Evolutionary conservation across 2,888 invertebrate species (phyloP).

Genomic region (Phanerotoma sp.): DNA sequence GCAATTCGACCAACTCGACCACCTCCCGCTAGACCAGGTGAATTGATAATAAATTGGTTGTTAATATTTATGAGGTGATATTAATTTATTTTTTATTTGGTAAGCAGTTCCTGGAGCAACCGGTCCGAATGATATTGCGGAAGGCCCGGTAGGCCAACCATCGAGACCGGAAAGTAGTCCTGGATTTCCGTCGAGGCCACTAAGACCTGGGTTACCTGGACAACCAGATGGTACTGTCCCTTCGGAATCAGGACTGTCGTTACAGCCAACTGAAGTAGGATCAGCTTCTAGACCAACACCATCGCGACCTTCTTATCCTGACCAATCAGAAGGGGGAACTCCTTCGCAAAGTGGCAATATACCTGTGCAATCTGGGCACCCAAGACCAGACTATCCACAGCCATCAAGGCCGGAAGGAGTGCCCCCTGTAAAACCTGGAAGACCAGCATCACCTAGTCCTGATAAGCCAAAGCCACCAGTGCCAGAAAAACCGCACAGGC

Average conservation of each 20-base stretch:
- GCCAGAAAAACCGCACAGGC: slow-evolving; percentile 55
- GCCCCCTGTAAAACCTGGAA: not conserved
- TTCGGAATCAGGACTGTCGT: slow-evolving; percentile 4
- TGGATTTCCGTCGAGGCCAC: not conserved
- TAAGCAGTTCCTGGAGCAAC: slow-evolving; percentile 26
- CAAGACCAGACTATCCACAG: too few relatives aligned
- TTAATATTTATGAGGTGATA: too few relatives aligned
- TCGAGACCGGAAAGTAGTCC: slow-evolving; percentile 6
- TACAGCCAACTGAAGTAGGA: slow-evolving; percentile 18
- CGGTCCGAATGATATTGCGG: slow-evolving; percentile 17
- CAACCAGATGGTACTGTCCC: slow-evolving; percentile 2
- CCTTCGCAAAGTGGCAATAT: slow-evolving; percentile 7
- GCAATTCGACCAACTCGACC: slow-evolving; percentile 21
- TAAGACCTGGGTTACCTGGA: too few relatives aligned
- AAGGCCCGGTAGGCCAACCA: too few relatives aligned
- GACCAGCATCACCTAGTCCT: not conserved
- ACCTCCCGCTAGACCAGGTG: slow-evolving; percentile 2
- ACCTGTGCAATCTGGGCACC: not conserved
- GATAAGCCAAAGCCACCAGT: slow-evolving; percentile 14
- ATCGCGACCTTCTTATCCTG: slow-evolving; percentile 24
- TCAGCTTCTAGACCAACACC: slow-evolving; percentile 23
- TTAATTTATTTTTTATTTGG: too few relatives aligned
- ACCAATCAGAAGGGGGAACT: slow-evolving; percentile 9
- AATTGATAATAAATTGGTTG: not conserved
- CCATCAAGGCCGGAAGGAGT: not conserved